Evolutionary conservation across 2,888 invertebrate genomes (phyloP).

Genomic region (Pogonocherus hispidulus): DNA sequence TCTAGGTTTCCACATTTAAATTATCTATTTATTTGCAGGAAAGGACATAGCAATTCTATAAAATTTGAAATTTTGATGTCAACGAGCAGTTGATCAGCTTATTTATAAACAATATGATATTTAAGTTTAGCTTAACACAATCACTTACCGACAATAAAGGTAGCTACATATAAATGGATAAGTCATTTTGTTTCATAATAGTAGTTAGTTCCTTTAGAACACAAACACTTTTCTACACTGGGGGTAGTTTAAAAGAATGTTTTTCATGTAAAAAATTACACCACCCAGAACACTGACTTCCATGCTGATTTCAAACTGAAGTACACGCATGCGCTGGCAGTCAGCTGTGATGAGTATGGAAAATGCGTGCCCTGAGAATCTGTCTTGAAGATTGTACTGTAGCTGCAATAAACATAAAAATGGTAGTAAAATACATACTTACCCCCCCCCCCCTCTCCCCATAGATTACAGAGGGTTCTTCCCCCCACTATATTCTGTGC

Average conservation of each 20-base stretch:
- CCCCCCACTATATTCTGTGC: no score
- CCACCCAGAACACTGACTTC: conserved; percentile 64
- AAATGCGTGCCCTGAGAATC: conserved; percentile 9
- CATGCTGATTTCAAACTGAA: conserved; percentile 65
- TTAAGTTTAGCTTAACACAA: conserved; percentile 37
- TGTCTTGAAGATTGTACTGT: no score
- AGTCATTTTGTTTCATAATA: conserved; percentile 24
- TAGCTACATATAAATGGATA: conserved; percentile 29
- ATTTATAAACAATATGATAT: conserved; percentile 47
- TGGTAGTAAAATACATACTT: background rate
- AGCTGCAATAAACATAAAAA: background rate
- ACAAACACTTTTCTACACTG: conserved; percentile 35
- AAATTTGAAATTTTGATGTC: conserved; percentile 23
- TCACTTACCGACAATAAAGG: conserved; percentile 46
- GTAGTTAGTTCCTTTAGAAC: conserved; percentile 21
- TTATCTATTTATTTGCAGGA: background rate
- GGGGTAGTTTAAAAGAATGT: conserved; percentile 47
- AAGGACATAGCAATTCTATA: conserved; percentile 35
- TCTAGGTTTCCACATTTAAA: background rate
- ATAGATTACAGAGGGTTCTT: no score
- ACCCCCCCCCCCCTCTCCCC: no score
- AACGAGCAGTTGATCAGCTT: conserved; percentile 36
- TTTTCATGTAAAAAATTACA: conserved; percentile 59
- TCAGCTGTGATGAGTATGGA: conserved; percentile 43
- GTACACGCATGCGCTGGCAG: conserved; percentile 61